phyloP scores from a whole-genome alignment of 2,888 invertebrate genomes.

The Dolichomitus sp. region DNA sequence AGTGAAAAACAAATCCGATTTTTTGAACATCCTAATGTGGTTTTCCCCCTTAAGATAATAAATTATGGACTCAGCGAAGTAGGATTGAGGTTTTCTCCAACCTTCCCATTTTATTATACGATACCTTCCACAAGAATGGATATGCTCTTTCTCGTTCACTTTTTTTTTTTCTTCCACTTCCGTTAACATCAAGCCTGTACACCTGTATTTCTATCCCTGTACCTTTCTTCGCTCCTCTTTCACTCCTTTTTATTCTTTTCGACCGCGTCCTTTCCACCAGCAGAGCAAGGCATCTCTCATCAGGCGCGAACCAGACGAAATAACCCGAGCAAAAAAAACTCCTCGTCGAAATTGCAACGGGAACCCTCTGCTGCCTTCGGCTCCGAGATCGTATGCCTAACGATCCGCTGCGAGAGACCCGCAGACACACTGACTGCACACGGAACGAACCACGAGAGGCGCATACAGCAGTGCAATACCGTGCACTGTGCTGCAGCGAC shows the following conservation, averaged over 20 bases:
- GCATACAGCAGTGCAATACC: conserved; percentile 42
- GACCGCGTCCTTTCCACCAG: not conserved
- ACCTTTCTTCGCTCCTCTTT: conserved; percentile 14
- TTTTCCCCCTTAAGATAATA: too few relatives aligned
- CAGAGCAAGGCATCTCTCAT: conserved; percentile 45
- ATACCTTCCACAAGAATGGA: too few relatives aligned
- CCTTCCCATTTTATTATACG: too few relatives aligned
- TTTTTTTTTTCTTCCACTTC: not conserved
- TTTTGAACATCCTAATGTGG: too few relatives aligned
- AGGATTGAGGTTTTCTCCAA: too few relatives aligned
- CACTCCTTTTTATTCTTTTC: conserved; percentile 16
- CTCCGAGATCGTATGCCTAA: conserved; percentile 49
- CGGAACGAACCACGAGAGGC: conserved; percentile 30
- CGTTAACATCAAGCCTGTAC: not conserved
- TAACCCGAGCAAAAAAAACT: conserved; percentile 46
- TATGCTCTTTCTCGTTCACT: too few relatives aligned
- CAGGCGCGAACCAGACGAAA: conserved; percentile 59
- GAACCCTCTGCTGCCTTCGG: conserved; percentile 34
- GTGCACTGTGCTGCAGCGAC: not conserved
- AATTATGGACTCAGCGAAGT: too few relatives aligned
- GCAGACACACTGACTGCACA: conserved; percentile 54
- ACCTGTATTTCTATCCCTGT: conserved; percentile 17
- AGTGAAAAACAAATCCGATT: too few relatives aligned
- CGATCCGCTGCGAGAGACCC: conserved; percentile 59
- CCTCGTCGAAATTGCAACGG: conserved; percentile 55